A percentile compares a stretch with the other conserved stretches of the same genome.
Conservation (phyloP, 2,113 vertebrate species). For the Corythornis madagascariensis region DNA sequence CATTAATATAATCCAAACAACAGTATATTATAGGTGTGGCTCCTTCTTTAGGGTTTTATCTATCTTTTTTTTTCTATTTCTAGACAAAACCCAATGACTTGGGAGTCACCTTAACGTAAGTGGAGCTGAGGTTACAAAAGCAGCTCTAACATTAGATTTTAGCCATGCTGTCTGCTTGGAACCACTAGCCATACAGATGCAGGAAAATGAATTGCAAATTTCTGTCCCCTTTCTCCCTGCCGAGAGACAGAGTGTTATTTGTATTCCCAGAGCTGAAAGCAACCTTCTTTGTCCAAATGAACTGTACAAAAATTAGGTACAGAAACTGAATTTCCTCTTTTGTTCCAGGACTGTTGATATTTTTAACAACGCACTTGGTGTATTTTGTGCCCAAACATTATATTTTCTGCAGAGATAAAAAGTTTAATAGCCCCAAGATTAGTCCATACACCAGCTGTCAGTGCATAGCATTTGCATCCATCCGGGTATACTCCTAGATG, state of each 20-base stretch:
- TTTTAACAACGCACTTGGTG: neutral
- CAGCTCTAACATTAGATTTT: neutral
- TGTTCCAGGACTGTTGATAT: neutral
- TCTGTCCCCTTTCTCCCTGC: neutral
- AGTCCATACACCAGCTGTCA: neutral
- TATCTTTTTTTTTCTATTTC: neutral
- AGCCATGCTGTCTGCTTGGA: neutral
- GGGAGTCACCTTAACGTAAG: neutral
- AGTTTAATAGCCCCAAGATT: neutral
- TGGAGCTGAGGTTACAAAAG: neutral
- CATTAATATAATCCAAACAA: neutral
- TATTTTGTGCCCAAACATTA: fast-evolving
- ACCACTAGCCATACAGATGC: neutral
- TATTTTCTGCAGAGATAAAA: neutral
- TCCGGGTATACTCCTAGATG: neutral
- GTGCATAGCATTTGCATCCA: neutral
- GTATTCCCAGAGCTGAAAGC: neutral
- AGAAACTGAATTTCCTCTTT: neutral
- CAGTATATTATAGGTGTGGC: neutral
- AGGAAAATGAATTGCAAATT: neutral
- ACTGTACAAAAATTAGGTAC: neutral
- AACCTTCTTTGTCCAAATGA: neutral
- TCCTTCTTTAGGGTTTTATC: neutral
- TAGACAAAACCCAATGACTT: neutral
- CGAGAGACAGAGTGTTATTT: neutral